Percentiles rank a stretch among this genome's conserved stretches.
These are phyloP conservation scores for Sphaerodactylus townsendi DNA, from an alignment of 2,113 vertebrate genomes.

Conservation along the genomic window DNA sequence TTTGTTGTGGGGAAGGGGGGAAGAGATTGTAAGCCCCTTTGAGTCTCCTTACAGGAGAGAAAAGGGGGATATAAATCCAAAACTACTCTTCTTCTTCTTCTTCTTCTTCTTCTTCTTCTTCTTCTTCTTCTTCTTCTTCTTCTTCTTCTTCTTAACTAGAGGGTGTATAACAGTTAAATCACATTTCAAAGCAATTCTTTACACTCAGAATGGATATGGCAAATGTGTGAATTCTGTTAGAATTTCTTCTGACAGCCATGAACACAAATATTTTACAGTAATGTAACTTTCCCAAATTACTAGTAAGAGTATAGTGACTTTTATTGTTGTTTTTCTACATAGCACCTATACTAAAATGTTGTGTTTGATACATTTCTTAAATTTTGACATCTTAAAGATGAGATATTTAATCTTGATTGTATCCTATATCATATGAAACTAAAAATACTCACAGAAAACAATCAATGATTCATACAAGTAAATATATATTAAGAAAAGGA, in stretches of 20 bases:
- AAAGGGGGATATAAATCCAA: too few species aligned
- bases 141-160: too few species aligned
- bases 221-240: slow-evolving; percentile 72
- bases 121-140: too few species aligned
- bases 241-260: slow-evolving; percentile 78
- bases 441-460: neutral
- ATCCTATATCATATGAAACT: slow-evolving; percentile 32
- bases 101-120: too few species aligned
- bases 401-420: slow-evolving; percentile 66
- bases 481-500: neutral
- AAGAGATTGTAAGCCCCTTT: too few species aligned
- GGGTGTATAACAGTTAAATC: slow-evolving; percentile 55
- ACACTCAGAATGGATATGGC: slow-evolving; percentile 71
- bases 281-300: slow-evolving; percentile 73
- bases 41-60: too few species aligned
- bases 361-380: slow-evolving; percentile 69
- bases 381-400: slow-evolving; percentile 50
- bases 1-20: too few species aligned
- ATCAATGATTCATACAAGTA: neutral
- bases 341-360: slow-evolving; percentile 53
- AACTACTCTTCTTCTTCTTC: too few species aligned
- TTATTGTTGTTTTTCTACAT: slow-evolving; percentile 67
- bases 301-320: slow-evolving; percentile 65
- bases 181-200: slow-evolving; percentile 77
- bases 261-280: slow-evolving; percentile 70